These are phyloP conservation scores for Agrilus cyanescens DNA, from an alignment of 2,888 invertebrate species.

Conservation along the genomic window DNA sequence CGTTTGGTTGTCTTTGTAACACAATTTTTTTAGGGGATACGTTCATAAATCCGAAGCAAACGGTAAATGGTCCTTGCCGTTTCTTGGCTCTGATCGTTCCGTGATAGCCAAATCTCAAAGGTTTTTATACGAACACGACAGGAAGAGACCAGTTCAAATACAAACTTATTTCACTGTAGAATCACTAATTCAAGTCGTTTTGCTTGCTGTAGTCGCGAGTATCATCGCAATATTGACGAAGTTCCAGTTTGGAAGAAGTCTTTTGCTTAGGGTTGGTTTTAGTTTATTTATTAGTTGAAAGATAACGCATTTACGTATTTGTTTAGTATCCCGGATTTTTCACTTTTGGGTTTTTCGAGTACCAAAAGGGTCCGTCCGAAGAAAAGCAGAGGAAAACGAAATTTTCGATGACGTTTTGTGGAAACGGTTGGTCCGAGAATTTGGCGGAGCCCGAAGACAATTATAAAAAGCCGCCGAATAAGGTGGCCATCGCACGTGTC, in stretches of 20 bases:
- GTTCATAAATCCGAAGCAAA: constrained; percentile 16
- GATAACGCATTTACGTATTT: constrained; percentile 1
- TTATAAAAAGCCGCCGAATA: constrained; percentile 48
- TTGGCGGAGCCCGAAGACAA: constrained; percentile 43
- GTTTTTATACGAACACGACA: constrained; percentile 52
- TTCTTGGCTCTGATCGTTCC: constrained; percentile 73
- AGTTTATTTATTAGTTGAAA: too few relatives aligned
- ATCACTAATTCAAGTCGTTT: constrained; percentile 41
- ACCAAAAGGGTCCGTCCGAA: constrained; percentile 52
- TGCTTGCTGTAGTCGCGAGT: constrained; percentile 42
- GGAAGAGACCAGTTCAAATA: constrained; percentile 67
- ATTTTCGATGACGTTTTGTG: constrained; percentile 60
- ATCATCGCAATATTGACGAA: constrained; percentile 51
- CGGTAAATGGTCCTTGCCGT: constrained; percentile 43
- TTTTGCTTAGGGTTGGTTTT: constrained; percentile 50
- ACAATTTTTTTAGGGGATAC: constrained; percentile 7
- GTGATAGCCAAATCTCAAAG: constrained; percentile 75
- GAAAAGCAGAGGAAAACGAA: constrained; percentile 45
- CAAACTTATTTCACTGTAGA: constrained; percentile 48
- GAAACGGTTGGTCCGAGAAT: constrained; percentile 66
- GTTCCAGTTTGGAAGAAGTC: constrained; percentile 45
- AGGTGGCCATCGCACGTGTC: constrained; percentile 54
- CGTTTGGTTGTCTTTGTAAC: not conserved
- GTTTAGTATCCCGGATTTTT: constrained; percentile 40
- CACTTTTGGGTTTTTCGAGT: constrained; percentile 51